Evolutionary conservation across 2,113 vertebrate genomes (phyloP).

Genomic region (Solenodon paradoxus): DNA sequence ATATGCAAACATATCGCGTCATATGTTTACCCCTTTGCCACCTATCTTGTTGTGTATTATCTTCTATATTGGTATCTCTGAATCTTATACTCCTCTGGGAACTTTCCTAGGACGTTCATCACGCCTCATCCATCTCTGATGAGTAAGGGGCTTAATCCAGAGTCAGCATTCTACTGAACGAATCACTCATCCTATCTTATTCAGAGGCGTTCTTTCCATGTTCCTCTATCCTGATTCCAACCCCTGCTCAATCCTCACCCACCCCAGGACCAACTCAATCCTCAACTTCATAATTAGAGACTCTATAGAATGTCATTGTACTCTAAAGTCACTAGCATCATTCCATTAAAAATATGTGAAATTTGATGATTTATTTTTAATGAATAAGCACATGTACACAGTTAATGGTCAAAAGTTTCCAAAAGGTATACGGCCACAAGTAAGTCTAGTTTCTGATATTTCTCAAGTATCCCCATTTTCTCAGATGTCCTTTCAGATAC

Average conservation of each 20-base stretch:
- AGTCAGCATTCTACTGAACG: background rate
- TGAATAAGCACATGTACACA: background rate
- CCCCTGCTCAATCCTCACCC: background rate
- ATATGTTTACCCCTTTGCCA: background rate
- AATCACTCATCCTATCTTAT: background rate
- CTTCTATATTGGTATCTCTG: background rate
- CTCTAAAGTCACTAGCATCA: background rate
- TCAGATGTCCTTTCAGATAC: background rate
- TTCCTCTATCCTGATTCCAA: background rate
- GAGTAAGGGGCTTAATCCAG: background rate
- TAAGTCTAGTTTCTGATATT: background rate
- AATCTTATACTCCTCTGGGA: background rate
- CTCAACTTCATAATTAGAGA: background rate
- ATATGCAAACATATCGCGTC: background rate
- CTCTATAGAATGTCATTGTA: background rate
- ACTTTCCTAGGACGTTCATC: background rate
- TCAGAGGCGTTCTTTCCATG: background rate
- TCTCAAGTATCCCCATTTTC: background rate
- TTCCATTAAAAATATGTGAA: background rate
- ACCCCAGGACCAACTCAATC: background rate
- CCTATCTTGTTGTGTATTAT: background rate
- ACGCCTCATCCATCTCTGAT: background rate
- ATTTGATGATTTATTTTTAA: conserved; percentile 1
- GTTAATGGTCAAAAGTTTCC: background rate
- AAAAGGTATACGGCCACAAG: background rate